Percentiles rank a stretch among this genome's conserved stretches.
These are phyloP conservation scores for Anagyrus pseudococci DNA, from an alignment of 2,888 invertebrate species.

Conservation along the genomic window DNA sequence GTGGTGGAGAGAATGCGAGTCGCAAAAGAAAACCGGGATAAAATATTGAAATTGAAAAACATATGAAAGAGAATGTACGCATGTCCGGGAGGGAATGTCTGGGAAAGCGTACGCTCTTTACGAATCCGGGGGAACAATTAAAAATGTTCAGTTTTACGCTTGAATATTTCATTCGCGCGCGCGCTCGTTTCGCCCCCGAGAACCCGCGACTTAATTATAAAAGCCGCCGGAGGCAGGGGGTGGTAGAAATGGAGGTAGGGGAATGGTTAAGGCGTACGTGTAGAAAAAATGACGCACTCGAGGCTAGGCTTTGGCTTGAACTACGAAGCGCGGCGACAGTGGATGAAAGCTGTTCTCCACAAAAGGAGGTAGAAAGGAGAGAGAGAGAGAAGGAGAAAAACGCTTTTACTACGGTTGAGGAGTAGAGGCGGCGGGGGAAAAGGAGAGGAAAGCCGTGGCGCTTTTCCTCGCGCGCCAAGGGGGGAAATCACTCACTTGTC, in stretches of 20 bases:
- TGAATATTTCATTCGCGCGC: constrained; percentile 2
- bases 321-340: no score
- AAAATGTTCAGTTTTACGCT: background rate
- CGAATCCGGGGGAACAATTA: background rate
- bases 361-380: background rate
- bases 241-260: no score
- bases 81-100: no score
- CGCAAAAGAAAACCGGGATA: no score
- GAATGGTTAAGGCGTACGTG: no score
- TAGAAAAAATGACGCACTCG: no score
- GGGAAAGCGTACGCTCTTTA: no score
- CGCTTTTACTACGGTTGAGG: constrained; percentile 4
- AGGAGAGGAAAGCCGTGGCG: background rate
- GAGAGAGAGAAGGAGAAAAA: background rate
- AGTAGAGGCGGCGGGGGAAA: background rate
- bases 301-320: no score
- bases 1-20: no score
- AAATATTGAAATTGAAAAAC: no score
- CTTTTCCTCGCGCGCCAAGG: background rate
- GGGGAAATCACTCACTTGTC: constrained; percentile 22
- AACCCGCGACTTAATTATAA: background rate
- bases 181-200: background rate
- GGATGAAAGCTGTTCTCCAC: constrained; percentile 10
- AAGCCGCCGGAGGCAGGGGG: background rate
- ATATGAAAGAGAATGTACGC: no score